These are phyloP conservation scores for Gymnobelideus leadbeateri DNA, from an alignment of 2,113 vertebrate genomes.

Conservation along the genomic window DNA sequence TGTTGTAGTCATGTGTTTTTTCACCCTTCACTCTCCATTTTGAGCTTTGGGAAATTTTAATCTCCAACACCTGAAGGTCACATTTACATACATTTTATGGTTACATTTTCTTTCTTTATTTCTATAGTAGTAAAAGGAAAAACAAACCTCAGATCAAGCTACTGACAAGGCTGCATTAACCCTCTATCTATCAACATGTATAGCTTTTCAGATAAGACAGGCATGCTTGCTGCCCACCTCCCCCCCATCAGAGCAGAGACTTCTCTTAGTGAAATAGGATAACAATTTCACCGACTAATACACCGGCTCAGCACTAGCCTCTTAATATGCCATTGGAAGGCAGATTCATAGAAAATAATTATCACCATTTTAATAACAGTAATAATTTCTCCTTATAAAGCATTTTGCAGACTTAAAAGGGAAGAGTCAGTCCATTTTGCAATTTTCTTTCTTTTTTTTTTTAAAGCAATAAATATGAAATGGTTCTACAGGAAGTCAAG, in stretches of 20 bases:
- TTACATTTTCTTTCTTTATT: constrained; percentile 46
- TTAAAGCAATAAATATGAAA: constrained; percentile 55
- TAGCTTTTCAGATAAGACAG: neutral
- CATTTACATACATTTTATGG: constrained; percentile 12
- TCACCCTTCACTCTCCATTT: constrained; percentile 12
- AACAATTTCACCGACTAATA: neutral
- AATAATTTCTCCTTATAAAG: constrained; percentile 62
- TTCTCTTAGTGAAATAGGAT: neutral
- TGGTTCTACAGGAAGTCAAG: constrained; percentile 57
- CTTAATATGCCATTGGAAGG: constrained; percentile 54
- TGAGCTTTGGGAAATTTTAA: constrained; percentile 48
- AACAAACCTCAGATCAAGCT: constrained; percentile 1
- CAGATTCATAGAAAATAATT: constrained; percentile 58
- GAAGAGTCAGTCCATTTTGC: constrained; percentile 34
- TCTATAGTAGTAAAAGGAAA: constrained; percentile 35
- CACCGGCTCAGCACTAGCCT: constrained; percentile 28
- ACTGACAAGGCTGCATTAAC: neutral
- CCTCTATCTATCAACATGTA: neutral
- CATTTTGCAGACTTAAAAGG: constrained; percentile 36
- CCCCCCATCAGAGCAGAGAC: neutral
- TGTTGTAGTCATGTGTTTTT: neutral
- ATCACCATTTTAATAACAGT: constrained; percentile 58
- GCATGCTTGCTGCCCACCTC: no score
- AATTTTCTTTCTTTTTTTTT: constrained; percentile 51
- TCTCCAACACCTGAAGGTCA: constrained; percentile 8